phyloP scores from a whole-genome alignment of 1,140 invertebrate genomes.

The Bombus vancouverensis region DNA sequence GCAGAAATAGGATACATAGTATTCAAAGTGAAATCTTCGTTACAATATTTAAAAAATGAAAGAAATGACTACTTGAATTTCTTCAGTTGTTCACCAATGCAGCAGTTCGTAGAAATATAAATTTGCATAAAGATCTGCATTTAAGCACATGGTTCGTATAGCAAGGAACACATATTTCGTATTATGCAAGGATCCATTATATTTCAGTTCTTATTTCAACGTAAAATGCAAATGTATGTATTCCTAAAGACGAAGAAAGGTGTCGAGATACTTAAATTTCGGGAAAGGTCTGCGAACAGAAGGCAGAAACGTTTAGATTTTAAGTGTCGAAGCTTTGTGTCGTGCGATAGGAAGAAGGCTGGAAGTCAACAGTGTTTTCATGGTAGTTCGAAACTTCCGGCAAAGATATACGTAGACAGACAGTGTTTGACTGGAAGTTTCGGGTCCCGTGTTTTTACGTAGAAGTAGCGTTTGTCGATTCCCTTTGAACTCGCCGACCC shows the following conservation, averaged over 20 bases:
- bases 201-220: background rate
- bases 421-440: constrained; percentile 43
- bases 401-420: constrained; percentile 45
- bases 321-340: background rate
- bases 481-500: constrained; percentile 57
- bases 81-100: background rate
- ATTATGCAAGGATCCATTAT: background rate
- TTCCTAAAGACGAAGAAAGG: background rate
- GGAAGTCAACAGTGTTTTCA: constrained; percentile 53
- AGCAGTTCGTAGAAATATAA: background rate
- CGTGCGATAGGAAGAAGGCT: background rate
- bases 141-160: too few relatives aligned
- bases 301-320: constrained; percentile 7
- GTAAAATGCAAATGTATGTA: background rate
- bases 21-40: too few relatives aligned
- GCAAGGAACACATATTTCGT: too few relatives aligned
- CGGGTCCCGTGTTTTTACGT: constrained; percentile 43
- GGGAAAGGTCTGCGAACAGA: background rate
- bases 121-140: background rate
- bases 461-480: constrained; percentile 52
- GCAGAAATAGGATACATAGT: too few relatives aligned
- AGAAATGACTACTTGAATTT: background rate
- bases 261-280: background rate
- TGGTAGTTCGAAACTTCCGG: constrained; percentile 63
- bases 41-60: background rate